phyloP scores from a whole-genome alignment of 2,797 vertebrate species.

The Gastrophryne carolinensis region DNA sequence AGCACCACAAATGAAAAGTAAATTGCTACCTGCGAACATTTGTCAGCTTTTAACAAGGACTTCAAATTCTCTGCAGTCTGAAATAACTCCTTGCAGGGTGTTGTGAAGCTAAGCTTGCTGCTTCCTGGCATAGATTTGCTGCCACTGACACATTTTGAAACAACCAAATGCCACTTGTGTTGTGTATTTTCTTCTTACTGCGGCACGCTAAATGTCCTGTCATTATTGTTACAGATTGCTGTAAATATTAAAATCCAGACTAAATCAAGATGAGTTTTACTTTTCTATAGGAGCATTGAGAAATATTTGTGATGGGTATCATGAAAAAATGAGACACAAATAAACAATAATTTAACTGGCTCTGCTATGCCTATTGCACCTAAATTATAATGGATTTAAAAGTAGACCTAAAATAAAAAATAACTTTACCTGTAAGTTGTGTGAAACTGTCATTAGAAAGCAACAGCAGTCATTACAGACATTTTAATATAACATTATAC shows the following conservation, averaged over 20 bases:
- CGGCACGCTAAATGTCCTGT: background rate
- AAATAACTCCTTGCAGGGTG: slow-evolving; percentile 33
- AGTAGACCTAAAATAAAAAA: too few species aligned
- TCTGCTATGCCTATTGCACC: too few species aligned
- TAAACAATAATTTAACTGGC: too few species aligned
- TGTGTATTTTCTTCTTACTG: background rate
- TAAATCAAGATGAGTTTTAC: background rate
- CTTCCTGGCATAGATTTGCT: background rate
- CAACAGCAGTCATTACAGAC: too few species aligned
- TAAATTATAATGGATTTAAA: too few species aligned
- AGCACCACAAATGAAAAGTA: slow-evolving; percentile 51
- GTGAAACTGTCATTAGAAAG: too few species aligned
- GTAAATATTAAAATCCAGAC: background rate
- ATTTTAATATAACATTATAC: too few species aligned
- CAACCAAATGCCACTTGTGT: background rate
- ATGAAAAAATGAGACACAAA: background rate
- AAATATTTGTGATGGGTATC: too few species aligned
- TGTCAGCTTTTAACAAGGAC: slow-evolving; percentile 51
- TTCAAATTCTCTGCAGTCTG: slow-evolving; percentile 46
- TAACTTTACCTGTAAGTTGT: too few species aligned
- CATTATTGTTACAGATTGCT: background rate
- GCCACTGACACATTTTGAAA: background rate
- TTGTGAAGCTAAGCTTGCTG: too few species aligned
- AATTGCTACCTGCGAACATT: slow-evolving; percentile 51
- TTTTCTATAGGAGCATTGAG: background rate